phyloP scores from a whole-genome alignment of 1,140 invertebrate genomes.

The Ridgeia piscesae region DNA sequence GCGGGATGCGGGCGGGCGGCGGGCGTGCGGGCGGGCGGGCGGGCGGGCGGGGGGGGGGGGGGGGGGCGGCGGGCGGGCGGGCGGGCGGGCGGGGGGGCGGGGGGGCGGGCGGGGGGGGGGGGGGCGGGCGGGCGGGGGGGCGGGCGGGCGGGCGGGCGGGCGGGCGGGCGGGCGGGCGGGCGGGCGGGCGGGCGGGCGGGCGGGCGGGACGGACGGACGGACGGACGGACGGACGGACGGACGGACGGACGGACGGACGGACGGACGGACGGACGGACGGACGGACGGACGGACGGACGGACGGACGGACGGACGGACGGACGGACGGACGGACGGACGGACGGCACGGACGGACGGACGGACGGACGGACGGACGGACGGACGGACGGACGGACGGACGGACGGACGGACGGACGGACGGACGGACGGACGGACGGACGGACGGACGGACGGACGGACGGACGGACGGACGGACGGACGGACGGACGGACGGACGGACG shows the following conservation, averaged over 20 bases:
- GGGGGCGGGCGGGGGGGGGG: neutral
- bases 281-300: neutral
- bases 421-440: slow-evolving; percentile 5
- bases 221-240: slow-evolving; percentile 8
- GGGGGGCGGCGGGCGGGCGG: no score
- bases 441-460: neutral
- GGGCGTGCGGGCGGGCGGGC: no score
- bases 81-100: neutral
- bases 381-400: slow-evolving; percentile 14
- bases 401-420: neutral
- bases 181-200: neutral
- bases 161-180: neutral
- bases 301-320: neutral
- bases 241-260: slow-evolving; percentile 14
- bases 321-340: neutral
- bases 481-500: neutral
- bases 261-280: slow-evolving; percentile 14
- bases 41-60: no score
- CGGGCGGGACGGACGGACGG: no score
- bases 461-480: neutral
- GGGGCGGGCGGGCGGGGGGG: neutral
- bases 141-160: neutral
- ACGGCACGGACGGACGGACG: no score
- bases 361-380: slow-evolving; percentile 11
- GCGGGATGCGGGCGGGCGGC: no score